phyloP scores from a whole-genome alignment of 2,113 vertebrate genomes.

The Heterochromis multidens region DNA sequence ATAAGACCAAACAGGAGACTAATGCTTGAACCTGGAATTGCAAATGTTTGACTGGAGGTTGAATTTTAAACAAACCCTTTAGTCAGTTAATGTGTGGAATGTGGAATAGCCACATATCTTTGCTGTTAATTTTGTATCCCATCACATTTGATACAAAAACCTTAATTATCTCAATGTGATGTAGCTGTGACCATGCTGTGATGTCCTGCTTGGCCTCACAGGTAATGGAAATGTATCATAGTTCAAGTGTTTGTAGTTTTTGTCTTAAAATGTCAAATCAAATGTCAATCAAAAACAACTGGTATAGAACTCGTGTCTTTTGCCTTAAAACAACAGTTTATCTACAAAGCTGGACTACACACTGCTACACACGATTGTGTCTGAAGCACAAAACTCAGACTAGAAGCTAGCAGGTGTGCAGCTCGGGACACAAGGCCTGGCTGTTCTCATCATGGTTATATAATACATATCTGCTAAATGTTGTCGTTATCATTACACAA shows the following conservation, averaged over 20 bases:
- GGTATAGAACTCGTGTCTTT: not conserved
- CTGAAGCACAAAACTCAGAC: not conserved
- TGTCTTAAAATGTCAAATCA: not conserved
- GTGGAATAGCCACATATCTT: not conserved
- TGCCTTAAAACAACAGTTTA: not conserved
- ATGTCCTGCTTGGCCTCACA: not conserved
- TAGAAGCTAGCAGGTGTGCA: not conserved
- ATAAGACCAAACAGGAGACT: not conserved
- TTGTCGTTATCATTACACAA: slow-evolving; percentile 59
- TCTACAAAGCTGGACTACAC: not conserved
- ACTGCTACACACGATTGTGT: not conserved
- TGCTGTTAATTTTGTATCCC: not conserved
- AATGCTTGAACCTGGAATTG: not conserved
- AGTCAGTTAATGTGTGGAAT: not conserved
- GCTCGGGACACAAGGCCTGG: not conserved
- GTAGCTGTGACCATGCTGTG: not conserved
- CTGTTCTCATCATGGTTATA: slow-evolving; percentile 9
- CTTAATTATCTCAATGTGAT: not conserved
- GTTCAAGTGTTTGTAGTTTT: not conserved
- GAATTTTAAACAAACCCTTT: not conserved
- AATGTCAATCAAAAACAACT: not conserved
- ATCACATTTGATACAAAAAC: not conserved
- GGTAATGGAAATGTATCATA: not conserved
- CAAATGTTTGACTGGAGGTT: not conserved
- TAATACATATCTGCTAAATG: slow-evolving; percentile 52